phyloP scores from a whole-genome alignment of 2,113 vertebrate species.

The Sinosuthora webbiana region DNA sequence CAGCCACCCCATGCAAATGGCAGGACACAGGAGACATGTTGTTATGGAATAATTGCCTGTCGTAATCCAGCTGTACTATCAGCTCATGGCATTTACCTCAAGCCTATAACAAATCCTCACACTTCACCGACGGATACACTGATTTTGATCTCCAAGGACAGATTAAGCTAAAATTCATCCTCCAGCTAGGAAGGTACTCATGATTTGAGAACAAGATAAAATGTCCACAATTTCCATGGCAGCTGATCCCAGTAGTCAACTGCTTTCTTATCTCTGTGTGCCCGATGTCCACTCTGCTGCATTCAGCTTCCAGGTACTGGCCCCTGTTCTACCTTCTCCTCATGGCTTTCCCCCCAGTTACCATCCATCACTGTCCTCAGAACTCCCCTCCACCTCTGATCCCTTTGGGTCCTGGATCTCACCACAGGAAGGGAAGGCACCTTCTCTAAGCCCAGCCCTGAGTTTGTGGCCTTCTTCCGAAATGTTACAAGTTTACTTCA shows the following conservation, averaged over 20 bases:
- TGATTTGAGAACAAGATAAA: neutral
- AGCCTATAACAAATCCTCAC: neutral
- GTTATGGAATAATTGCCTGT: neutral
- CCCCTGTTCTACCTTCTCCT: neutral
- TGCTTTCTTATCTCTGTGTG: neutral
- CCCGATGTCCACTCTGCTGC: neutral
- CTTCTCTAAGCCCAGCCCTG: neutral
- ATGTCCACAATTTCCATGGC: neutral
- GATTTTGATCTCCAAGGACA: neutral
- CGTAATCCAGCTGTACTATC: neutral
- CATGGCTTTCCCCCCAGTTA: rapidly evolving
- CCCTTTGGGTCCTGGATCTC: neutral
- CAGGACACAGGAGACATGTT: rapidly evolving
- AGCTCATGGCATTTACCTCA: neutral
- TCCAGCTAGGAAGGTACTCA: neutral
- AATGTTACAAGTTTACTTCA: neutral
- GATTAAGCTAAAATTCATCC: neutral
- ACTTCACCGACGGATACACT: rapidly evolving
- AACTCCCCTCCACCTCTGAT: neutral
- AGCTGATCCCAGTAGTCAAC: neutral
- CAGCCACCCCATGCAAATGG: neutral
- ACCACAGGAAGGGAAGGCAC: neutral
- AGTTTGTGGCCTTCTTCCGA: neutral
- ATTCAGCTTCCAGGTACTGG: neutral
- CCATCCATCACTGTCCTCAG: neutral